Evolutionary conservation across 2,888 invertebrate species (phyloP).

Genomic region (Acholoe squamosa): DNA sequence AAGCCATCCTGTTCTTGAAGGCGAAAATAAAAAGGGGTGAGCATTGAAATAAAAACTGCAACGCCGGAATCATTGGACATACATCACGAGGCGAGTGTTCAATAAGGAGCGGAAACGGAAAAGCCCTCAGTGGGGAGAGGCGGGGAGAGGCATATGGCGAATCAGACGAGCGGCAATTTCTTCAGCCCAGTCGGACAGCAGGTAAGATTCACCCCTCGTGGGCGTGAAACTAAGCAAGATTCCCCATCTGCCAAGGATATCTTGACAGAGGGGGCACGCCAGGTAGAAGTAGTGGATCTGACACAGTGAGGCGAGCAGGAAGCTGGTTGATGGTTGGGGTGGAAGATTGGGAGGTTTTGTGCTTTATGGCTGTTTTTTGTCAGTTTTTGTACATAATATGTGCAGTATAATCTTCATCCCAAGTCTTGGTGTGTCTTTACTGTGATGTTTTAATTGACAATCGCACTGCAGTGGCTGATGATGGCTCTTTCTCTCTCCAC

Average conservation of each 20-base stretch:
- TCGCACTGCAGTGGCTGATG: no score
- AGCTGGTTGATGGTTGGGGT: neutral
- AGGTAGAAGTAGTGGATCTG: neutral
- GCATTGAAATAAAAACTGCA: no score
- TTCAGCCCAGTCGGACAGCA: neutral
- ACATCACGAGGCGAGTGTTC: neutral
- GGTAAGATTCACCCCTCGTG: neutral
- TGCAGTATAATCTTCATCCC: no score
- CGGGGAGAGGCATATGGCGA: neutral
- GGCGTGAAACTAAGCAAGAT: neutral
- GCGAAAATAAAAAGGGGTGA: no score
- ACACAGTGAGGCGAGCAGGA: neutral
- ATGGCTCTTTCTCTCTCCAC: no score
- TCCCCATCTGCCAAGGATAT: neutral
- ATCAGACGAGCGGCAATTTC: neutral
- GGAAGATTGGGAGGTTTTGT: neutral
- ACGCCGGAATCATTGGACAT: neutral
- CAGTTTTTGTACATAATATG: no score
- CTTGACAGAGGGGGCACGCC: neutral
- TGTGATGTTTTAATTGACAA: no score
- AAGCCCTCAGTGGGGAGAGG: neutral
- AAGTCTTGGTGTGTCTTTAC: no score
- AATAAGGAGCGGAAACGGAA: neutral
- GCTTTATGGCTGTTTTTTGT: no score
- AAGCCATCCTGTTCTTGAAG: no score